phyloP scores from a whole-genome alignment of 2,113 vertebrate species.

The Brienomyrus brachyistius region DNA sequence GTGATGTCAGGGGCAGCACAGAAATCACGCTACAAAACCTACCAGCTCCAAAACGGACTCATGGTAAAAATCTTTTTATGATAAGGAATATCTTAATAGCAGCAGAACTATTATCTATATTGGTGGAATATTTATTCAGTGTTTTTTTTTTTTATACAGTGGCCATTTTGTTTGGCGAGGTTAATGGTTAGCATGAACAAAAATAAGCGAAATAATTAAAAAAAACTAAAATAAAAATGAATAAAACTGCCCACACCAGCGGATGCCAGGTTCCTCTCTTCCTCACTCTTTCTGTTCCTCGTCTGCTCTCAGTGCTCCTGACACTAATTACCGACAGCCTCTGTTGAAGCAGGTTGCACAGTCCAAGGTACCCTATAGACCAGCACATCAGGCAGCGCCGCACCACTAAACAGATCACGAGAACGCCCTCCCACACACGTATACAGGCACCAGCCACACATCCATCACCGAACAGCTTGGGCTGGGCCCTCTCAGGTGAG shows the following conservation, averaged over 20 bases:
- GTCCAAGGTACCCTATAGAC: not conserved
- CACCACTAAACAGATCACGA: not conserved
- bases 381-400: not conserved
- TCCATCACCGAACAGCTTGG: not conserved
- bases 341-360: not conserved
- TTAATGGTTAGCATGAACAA: not conserved
- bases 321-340: not conserved
- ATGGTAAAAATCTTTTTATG: not conserved
- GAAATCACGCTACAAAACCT: not conserved
- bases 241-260: not conserved
- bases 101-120: not conserved
- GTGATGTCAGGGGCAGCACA: not conserved
- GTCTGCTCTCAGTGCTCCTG: not conserved
- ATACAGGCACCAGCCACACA: not conserved
- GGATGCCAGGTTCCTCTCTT: not conserved
- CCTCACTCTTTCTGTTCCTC: not conserved
- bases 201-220: not conserved
- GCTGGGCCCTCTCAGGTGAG: not conserved
- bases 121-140: not conserved
- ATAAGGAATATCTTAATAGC: not conserved
- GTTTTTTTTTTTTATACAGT: not conserved
- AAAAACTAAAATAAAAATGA: not conserved
- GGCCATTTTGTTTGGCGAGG: not conserved
- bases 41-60: not conserved
- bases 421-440: not conserved